Percentiles rank a stretch among this genome's conserved stretches.
These are phyloP conservation scores for Aldrovandia affinis DNA, from an alignment of 2,797 vertebrate genomes.

Conservation along the genomic window DNA sequence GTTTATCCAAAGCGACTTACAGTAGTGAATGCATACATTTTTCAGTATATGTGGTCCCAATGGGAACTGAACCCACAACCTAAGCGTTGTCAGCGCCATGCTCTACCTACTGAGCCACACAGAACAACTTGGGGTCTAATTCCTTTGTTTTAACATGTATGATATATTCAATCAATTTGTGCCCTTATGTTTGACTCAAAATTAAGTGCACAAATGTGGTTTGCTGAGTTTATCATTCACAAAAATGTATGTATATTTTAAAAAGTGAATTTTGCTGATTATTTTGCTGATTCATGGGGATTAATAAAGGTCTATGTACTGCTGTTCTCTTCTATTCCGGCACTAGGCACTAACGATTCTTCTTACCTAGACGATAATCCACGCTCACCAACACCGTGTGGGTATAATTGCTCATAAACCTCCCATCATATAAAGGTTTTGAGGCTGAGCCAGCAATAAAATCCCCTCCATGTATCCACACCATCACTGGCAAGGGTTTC, in stretches of 20 bases:
- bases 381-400: constrained; percentile 71
- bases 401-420: constrained; percentile 77
- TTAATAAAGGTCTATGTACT: background rate
- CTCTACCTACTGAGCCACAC: no score
- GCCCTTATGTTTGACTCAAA: background rate
- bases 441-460: constrained; percentile 77
- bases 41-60: no score
- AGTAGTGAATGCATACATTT: no score
- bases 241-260: background rate
- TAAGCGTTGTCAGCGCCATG: no score
- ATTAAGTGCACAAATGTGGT: background rate
- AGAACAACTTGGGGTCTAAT: background rate
- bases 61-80: no score
- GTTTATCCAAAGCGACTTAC: no score
- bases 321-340: background rate
- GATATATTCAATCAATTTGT: background rate
- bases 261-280: background rate
- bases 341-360: background rate
- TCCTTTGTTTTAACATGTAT: background rate
- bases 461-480: constrained; percentile 80
- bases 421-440: constrained; percentile 75
- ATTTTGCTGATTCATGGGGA: background rate
- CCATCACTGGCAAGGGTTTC: constrained; percentile 71
- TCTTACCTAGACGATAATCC: constrained; percentile 75
- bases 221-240: background rate